A percentile compares a stretch with the other conserved stretches of the same genome.
phyloP scores from a whole-genome alignment of 2,888 invertebrate species.

The Xanthia icteritia region DNA sequence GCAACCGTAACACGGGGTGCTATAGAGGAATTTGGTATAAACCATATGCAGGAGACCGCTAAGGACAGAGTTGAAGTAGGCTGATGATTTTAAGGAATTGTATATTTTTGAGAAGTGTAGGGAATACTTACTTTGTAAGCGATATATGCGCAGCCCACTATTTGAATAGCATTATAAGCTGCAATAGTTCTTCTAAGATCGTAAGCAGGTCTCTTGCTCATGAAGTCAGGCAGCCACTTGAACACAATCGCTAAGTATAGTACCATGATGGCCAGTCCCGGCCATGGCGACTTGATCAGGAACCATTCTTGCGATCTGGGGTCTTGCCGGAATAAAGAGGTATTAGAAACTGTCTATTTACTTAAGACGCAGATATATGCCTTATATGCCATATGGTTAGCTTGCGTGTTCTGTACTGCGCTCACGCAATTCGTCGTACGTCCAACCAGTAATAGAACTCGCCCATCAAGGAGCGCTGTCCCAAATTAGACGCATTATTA shows the following conservation, averaged over 20 bases:
- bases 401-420: no score
- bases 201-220: conserved; percentile 92
- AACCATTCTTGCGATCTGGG: conserved; percentile 92
- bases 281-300: conserved; percentile 93
- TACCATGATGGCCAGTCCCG: conserved; percentile 89
- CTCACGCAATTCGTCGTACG: no score
- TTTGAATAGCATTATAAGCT: conserved; percentile 93
- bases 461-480: no score
- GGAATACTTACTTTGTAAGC: conserved; percentile 89
- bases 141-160: conserved; percentile 90
- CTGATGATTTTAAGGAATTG: background rate
- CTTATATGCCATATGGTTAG: no score
- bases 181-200: conserved; percentile 91
- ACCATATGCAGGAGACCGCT: no score
- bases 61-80: background rate
- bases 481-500: no score
- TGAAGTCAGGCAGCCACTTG: conserved; percentile 92
- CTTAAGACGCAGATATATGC: no score
- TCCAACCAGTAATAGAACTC: no score
- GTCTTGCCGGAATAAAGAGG: conserved; percentile 84
- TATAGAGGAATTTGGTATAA: background rate
- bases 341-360: background rate
- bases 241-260: conserved; percentile 92
- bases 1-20: background rate
- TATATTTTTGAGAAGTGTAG: background rate